Conservation (phyloP, 2,888 invertebrate genomes). For the Protodeltote pygarga region DNA sequence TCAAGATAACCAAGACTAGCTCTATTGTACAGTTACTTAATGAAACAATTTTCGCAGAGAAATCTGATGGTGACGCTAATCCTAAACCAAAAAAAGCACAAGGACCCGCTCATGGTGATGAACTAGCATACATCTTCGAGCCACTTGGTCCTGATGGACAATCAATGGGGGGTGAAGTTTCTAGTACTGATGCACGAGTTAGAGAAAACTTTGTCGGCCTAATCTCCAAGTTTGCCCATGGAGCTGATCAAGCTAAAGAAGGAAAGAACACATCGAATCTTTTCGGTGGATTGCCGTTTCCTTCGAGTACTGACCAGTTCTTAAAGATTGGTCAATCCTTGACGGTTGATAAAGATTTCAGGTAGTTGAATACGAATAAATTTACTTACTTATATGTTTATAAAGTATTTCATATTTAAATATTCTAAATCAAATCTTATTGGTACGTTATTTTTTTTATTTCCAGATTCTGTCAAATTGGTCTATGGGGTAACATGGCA, state of each 20-base stretch:
- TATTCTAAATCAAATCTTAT: too few species aligned
- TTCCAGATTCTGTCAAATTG: constrained; percentile 89
- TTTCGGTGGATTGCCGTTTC: constrained; percentile 60
- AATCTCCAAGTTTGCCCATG: constrained; percentile 89
- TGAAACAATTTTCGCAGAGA: constrained; percentile 44
- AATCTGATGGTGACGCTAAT: constrained; percentile 32
- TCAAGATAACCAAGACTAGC: too few species aligned
- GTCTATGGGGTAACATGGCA: constrained; percentile 88
- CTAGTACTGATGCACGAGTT: constrained; percentile 88
- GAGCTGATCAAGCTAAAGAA: constrained; percentile 49
- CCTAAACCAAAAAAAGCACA: constrained; percentile 50
- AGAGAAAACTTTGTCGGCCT: constrained; percentile 89
- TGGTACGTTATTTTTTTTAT: background rate
- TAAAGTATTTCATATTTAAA: background rate
- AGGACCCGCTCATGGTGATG: constrained; percentile 90
- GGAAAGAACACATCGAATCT: constrained; percentile 45
- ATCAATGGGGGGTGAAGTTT: constrained; percentile 73
- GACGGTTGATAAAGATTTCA: constrained; percentile 72
- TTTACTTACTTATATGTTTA: background rate
- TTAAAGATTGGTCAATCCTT: constrained; percentile 68
- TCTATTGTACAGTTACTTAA: too few species aligned
- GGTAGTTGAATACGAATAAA: constrained; percentile 53
- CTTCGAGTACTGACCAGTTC: constrained; percentile 67
- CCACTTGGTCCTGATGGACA: constrained; percentile 88
- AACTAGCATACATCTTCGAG: constrained; percentile 91